phyloP scores from a whole-genome alignment of 1,140 invertebrate species.

The Portunus trituberculatus region DNA sequence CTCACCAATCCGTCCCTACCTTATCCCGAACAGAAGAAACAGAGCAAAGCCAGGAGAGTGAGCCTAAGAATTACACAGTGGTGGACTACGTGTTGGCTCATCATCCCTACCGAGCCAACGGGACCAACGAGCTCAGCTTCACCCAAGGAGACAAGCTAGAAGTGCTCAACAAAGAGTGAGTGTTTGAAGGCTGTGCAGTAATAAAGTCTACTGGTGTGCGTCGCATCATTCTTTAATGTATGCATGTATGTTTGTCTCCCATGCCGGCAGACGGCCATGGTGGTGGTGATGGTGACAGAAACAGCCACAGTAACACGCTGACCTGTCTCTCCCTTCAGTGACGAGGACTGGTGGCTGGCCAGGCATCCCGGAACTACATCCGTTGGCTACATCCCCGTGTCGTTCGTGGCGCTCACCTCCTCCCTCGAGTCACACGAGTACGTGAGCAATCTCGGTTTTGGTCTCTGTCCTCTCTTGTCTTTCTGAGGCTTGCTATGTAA shows the following conservation, averaged over 20 bases:
- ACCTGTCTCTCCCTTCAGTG: background rate
- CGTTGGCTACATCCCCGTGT: slow-evolving; percentile 35
- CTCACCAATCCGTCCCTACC: no score
- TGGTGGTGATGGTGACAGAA: background rate
- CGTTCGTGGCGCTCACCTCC: slow-evolving; percentile 25
- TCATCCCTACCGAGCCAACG: background rate
- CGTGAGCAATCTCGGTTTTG: background rate
- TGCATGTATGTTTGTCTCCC: background rate
- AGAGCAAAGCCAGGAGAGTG: no score
- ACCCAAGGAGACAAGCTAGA: background rate
- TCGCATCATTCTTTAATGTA: background rate
- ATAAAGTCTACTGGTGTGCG: no score
- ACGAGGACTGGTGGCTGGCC: slow-evolving; percentile 34
- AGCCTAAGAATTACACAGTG: background rate
- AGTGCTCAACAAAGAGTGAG: slow-evolving; percentile 3
- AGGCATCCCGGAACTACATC: background rate
- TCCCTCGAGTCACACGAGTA: slow-evolving; percentile 37
- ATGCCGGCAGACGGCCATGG: background rate
- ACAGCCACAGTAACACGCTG: no score
- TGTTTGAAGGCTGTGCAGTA: background rate
- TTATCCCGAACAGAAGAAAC: no score
- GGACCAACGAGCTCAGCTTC: slow-evolving; percentile 33
- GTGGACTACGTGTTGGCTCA: background rate
- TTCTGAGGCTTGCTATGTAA: no score
- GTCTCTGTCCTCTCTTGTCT: background rate